phyloP scores from a whole-genome alignment of 1,140 invertebrate genomes.

The Drosophila bocqueti region DNA sequence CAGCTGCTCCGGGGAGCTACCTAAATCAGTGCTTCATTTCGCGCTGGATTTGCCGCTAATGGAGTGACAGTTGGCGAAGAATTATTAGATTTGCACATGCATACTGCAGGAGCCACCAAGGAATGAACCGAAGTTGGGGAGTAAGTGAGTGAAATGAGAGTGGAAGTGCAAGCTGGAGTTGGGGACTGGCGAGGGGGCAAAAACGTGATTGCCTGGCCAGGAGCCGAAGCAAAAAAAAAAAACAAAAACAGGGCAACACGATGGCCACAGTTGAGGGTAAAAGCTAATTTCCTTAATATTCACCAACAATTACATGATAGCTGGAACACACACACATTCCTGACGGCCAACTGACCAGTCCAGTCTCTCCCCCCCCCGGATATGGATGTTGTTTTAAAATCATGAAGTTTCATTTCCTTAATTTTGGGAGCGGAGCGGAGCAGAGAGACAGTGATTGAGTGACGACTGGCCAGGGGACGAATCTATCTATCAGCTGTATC shows the following conservation, averaged over 20 bases:
- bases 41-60: slow-evolving; percentile 62
- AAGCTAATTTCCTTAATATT: slow-evolving; percentile 68
- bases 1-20: neutral
- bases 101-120: neutral
- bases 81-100: slow-evolving; percentile 84
- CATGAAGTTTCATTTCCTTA: slow-evolving; percentile 71
- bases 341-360: neutral
- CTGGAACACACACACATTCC: neutral
- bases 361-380: neutral
- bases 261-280: slow-evolving; percentile 9
- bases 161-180: neutral
- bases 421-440: slow-evolving; percentile 16
- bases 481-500: slow-evolving; percentile 19
- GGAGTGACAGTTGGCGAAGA: slow-evolving; percentile 79
- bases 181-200: neutral
- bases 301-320: slow-evolving; percentile 59
- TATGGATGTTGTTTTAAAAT: slow-evolving; percentile 45
- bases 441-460: slow-evolving; percentile 24
- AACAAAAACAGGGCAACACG: neutral
- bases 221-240: neutral
- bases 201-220: slow-evolving; percentile 33
- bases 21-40: slow-evolving; percentile 21
- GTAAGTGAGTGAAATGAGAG: too few relatives aligned
- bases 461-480: slow-evolving; percentile 10
- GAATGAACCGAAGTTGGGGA: too few relatives aligned